Evolutionary conservation across 2,888 invertebrate genomes (phyloP), one percentile per base, ranked within the genome.

Genomic region (Dexiosoma caninum): DNA sequence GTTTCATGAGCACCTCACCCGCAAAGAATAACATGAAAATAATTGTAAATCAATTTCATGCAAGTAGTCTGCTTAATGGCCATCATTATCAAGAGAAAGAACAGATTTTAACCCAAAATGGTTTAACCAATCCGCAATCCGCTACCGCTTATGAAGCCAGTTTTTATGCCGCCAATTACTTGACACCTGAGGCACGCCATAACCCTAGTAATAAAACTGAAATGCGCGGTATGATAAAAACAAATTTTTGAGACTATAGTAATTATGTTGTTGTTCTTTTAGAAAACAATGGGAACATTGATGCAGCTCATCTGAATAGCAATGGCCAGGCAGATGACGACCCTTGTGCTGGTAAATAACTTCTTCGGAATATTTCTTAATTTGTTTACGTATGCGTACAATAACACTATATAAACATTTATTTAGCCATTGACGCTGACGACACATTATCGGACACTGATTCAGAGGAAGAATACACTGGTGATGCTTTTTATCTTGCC

Each of bases 11-110:
- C 37, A 46, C 32, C 27, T 44, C 42, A 66, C 35, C 78, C 44
- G 2, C 59, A 71, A 78, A 80, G 46, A 32, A 85, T 85, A 30
- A 86, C 78, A 86, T 83, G 78, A 89, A 89, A 84, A 87, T 89
- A 62, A 88, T 89, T 77, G 90, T 89, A 37, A 90, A 88, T 82
- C 86, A 88, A 77, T 90, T 89, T 84, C 90, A 90, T 83, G 89
- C 88, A 77, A 89, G 87, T 85, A 89, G 85, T 81, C 82, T 89
- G 85, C 84, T 89, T 60, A 88, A 78, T 81, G 84, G 86, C 14
- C 87, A 88, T 64, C 85, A 86, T 64, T 85, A 86, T 40, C 83
- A 83, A 32, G 87, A 89, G 64, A 89, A 88, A 80, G 84, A 84
- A 62, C 84, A 87, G 64, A 85, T 88, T 66, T 84, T 88, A 82